phyloP scores from a whole-genome alignment of 2,797 vertebrate species.

The Limosa lapponica region DNA sequence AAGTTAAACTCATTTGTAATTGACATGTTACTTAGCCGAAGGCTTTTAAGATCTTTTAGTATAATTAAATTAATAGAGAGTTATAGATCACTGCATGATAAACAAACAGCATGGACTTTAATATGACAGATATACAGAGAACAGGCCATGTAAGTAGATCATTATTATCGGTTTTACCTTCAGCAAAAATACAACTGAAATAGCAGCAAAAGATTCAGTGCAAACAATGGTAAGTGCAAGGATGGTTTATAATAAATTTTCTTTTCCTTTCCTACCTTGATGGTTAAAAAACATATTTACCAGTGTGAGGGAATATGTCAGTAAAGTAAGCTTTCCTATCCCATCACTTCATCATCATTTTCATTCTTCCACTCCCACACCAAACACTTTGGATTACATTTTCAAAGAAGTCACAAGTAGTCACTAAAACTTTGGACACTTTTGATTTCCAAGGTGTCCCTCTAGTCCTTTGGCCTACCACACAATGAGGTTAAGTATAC shows the following conservation, averaged over 20 bases:
- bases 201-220: neutral
- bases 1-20: constrained; percentile 97
- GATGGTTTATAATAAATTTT: neutral
- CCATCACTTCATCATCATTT: neutral
- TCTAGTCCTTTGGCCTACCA: neutral
- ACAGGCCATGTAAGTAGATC: constrained; percentile 87
- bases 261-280: neutral
- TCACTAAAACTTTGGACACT: neutral
- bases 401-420: neutral
- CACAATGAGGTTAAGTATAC: neutral
- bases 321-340: neutral
- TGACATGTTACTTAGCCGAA: constrained; percentile 95
- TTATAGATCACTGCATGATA: constrained; percentile 95
- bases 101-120: constrained; percentile 91
- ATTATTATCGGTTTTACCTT: constrained; percentile 89
- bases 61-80: constrained; percentile 98
- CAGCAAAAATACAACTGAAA: constrained; percentile 79
- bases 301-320: neutral
- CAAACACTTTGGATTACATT: neutral
- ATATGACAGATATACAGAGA: constrained; percentile 93
- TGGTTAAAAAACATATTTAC: neutral
- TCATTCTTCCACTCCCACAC: neutral
- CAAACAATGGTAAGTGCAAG: neutral
- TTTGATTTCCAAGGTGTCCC: neutral
- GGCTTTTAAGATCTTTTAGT: constrained; percentile 98